These are phyloP conservation scores for Dromius quadrimaculatus DNA, from an alignment of 2,888 invertebrate genomes.

Conservation along the genomic window DNA sequence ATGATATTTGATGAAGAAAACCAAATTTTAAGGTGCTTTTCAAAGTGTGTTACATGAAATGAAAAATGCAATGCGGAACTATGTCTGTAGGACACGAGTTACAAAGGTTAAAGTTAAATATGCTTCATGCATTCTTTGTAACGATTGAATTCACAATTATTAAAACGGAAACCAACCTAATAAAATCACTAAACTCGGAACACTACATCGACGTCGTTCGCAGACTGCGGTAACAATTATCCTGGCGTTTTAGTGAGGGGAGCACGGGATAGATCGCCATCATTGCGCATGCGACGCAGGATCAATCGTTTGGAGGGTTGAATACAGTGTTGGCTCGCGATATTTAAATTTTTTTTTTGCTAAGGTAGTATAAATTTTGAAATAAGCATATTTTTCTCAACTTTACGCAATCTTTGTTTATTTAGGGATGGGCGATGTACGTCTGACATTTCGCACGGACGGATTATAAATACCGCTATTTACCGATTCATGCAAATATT, in stretches of 20 bases:
- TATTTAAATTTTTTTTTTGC: no score
- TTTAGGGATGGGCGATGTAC: no score
- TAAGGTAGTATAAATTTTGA: no score
- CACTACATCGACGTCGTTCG: neutral
- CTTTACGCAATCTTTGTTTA: no score
- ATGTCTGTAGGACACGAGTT: conserved; percentile 20
- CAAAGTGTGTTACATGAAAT: neutral
- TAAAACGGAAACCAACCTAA: conserved; percentile 3
- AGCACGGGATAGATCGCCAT: conserved; percentile 69
- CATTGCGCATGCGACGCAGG: conserved; percentile 68
- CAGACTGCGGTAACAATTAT: conserved; percentile 14
- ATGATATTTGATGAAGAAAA: no score
- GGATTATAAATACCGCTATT: no score
- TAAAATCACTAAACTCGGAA: conserved; percentile 4
- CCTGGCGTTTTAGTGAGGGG: conserved; percentile 63
- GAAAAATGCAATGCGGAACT: neutral
- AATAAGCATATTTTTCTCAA: no score
- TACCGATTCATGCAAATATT: no score
- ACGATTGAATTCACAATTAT: neutral
- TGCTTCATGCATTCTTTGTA: conserved; percentile 4
- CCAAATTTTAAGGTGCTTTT: no score
- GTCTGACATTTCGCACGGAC: no score
- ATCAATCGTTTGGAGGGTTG: conserved; percentile 67
- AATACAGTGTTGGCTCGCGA: no score
- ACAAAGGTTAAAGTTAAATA: no score